phyloP scores from a whole-genome alignment of 2,888 invertebrate species.

The Octodonta nipae region DNA sequence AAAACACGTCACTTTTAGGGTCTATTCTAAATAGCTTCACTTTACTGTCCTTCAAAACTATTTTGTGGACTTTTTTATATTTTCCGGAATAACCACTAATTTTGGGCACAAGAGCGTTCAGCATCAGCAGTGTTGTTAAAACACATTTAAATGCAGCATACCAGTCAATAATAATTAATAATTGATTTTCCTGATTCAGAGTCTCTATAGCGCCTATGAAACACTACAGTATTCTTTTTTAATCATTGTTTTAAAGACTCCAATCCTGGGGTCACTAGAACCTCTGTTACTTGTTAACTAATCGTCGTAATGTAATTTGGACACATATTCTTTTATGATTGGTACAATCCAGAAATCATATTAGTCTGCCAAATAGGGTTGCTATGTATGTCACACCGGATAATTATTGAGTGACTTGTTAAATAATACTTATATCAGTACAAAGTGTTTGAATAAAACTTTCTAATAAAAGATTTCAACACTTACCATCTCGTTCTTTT shows the following conservation, averaged over 20 bases:
- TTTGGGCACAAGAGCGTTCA: conserved; percentile 3
- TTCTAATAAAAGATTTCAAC: too few relatives aligned
- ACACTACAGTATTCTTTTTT: background rate
- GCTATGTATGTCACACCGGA: too few relatives aligned
- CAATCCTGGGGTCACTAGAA: too few relatives aligned
- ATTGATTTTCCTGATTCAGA: background rate
- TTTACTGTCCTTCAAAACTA: conserved; percentile 5
- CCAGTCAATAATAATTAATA: background rate
- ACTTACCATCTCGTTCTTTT: too few relatives aligned
- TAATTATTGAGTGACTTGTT: too few relatives aligned
- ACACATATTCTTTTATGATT: conserved; percentile 2
- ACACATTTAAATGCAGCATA: conserved; percentile 2
- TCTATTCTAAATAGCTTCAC: conserved; percentile 4
- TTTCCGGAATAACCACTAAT: conserved; percentile 5
- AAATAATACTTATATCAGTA: background rate
- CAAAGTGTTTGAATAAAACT: conserved; percentile 1
- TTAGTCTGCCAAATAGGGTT: too few relatives aligned
- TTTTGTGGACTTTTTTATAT: conserved; percentile 6
- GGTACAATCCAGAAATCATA: conserved; percentile 1
- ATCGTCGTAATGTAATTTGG: background rate
- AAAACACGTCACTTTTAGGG: too few relatives aligned
- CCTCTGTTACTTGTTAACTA: conserved; percentile 2
- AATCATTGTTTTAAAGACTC: too few relatives aligned
- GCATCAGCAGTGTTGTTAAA: conserved; percentile 4
- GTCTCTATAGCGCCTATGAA: background rate